Evolutionary conservation across 2,113 vertebrate species (phyloP).

Genomic region (Loxodonta africana): DNA sequence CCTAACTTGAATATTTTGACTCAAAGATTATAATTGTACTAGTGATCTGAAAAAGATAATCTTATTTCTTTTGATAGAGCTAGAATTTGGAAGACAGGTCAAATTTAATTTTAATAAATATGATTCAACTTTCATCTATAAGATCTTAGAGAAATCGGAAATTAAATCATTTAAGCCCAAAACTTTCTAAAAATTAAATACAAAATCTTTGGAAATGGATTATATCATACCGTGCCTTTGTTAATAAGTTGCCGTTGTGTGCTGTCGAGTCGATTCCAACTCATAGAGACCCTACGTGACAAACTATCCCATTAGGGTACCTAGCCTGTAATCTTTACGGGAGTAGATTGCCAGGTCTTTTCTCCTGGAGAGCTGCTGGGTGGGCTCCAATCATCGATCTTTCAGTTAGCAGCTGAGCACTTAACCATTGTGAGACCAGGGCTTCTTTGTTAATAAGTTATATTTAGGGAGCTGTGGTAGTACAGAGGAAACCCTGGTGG

Average conservation of each 20-base stretch:
- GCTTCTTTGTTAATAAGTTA: no score
- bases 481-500: no score
- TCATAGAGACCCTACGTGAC: no score
- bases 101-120: constrained; percentile 60
- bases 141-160: neutral
- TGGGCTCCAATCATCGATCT: no score
- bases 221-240: neutral
- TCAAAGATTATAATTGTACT: neutral
- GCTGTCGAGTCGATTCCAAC: no score
- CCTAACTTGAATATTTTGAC: constrained; percentile 29
- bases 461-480: no score
- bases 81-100: constrained; percentile 34
- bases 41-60: constrained; percentile 12
- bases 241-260: neutral
- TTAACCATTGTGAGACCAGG: no score
- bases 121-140: neutral
- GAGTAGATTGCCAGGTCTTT: no score
- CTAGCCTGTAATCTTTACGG: no score
- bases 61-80: constrained; percentile 19
- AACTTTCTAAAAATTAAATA: constrained; percentile 43
- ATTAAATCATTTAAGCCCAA: neutral
- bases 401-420: no score
- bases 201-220: neutral
- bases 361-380: no score
- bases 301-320: no score